Conservation (phyloP, 2,888 invertebrate species). For the Drosophila paramelanica region DNA sequence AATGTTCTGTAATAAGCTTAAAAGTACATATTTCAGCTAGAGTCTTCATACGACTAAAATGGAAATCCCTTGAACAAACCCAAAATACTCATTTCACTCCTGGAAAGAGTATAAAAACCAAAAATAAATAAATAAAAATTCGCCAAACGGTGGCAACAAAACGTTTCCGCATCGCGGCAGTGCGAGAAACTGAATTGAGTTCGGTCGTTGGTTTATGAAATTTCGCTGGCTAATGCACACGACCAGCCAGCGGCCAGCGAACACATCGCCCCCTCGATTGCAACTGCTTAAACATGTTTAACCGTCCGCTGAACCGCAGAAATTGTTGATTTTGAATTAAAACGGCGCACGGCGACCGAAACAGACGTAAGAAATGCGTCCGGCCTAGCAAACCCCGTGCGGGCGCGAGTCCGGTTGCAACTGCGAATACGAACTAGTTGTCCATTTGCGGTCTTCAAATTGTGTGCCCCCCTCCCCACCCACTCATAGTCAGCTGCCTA, state of each 20-base stretch:
- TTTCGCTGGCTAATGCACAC: constrained; percentile 41
- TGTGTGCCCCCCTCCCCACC: neutral
- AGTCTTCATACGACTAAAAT: no score
- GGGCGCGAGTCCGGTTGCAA: constrained; percentile 20
- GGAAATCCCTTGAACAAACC: no score
- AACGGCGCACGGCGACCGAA: constrained; percentile 52
- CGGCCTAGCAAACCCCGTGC: constrained; percentile 44
- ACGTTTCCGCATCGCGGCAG: constrained; percentile 57
- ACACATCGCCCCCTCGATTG: constrained; percentile 38
- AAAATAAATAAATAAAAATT: constrained; percentile 31
- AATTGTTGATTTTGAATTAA: constrained; percentile 83
- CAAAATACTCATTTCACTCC: no score
- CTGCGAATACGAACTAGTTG: constrained; percentile 37
- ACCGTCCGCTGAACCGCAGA: constrained; percentile 81
- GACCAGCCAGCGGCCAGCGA: constrained; percentile 4
- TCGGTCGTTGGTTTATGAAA: constrained; percentile 51
- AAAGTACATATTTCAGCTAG: no score
- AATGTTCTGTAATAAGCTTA: no score
- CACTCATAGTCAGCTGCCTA: constrained; percentile 46
- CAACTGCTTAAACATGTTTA: constrained; percentile 76
- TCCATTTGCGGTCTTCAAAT: constrained; percentile 70
- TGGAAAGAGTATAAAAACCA: neutral
- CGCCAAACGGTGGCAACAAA: constrained; percentile 61
- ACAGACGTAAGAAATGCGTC: constrained; percentile 67
- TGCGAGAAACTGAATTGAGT: constrained; percentile 31